Conservation (phyloP, 2,797 vertebrate species). For the Prunella strophiata region DNA sequence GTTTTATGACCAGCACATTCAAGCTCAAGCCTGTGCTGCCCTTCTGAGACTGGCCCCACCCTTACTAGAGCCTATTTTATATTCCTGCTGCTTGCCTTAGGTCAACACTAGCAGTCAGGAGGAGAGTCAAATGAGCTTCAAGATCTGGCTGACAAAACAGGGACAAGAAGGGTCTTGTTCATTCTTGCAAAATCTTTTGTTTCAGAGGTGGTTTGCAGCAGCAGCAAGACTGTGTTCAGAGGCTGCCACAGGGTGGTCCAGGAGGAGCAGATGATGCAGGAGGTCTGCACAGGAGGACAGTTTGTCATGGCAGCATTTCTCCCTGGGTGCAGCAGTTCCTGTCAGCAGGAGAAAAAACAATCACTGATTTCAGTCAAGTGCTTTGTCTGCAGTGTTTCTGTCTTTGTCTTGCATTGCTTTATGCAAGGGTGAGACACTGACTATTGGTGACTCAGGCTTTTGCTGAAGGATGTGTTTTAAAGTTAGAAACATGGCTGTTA, state of each 20-base stretch:
- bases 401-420: neutral
- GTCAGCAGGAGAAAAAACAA: neutral
- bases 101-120: neutral
- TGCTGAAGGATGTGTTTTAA: neutral
- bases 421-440: neutral
- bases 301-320: neutral
- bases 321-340: neutral
- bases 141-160: neutral
- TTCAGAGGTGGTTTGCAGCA: neutral
- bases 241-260: neutral
- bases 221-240: neutral
- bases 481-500: neutral
- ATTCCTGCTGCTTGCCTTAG: neutral
- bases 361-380: slow-evolving; percentile 3
- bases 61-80: neutral
- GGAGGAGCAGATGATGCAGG: neutral
- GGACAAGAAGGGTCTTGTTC: neutral
- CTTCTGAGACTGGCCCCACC: neutral
- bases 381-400: neutral
- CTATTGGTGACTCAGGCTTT: neutral
- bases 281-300: neutral
- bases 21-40: neutral
- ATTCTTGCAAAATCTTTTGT: neutral
- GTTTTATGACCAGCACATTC: neutral
- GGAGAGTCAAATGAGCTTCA: neutral